A percentile compares a stretch with the other conserved stretches of the same genome.
phyloP scores from a whole-genome alignment of 2,113 vertebrate genomes.

The Peromyscus polionotus region DNA sequence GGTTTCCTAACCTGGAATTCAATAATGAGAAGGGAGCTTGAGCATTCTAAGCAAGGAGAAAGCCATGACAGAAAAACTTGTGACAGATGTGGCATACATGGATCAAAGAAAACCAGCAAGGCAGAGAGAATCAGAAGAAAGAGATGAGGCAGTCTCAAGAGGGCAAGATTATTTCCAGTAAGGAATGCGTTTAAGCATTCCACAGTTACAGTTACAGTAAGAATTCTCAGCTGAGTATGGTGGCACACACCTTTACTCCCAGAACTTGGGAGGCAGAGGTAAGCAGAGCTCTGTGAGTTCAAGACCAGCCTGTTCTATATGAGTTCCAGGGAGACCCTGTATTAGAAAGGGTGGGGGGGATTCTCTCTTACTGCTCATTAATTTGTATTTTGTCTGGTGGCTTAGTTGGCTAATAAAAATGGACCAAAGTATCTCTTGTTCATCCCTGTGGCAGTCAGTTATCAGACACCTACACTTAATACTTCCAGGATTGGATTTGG shows the following conservation, averaged over 20 bases:
- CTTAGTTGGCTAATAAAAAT: background rate
- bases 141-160: background rate
- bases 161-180: background rate
- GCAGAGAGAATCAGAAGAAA: background rate
- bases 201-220: background rate
- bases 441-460: background rate
- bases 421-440: background rate
- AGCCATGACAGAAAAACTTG: background rate
- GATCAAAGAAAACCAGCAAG: background rate
- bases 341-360: background rate
- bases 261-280: background rate
- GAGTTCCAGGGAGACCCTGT: background rate
- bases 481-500: background rate
- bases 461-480: background rate
- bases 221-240: background rate
- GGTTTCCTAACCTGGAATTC: slow-evolving; percentile 16
- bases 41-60: background rate
- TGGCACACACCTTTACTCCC: background rate
- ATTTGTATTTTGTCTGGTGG: slow-evolving; percentile 20
- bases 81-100: background rate
- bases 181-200: background rate
- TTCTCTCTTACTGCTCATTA: background rate
- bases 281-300: background rate
- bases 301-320: background rate
- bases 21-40: background rate